These are phyloP conservation scores for Wasmannia auropunctata DNA, from an alignment of 1,140 invertebrate species.

Conservation along the genomic window DNA sequence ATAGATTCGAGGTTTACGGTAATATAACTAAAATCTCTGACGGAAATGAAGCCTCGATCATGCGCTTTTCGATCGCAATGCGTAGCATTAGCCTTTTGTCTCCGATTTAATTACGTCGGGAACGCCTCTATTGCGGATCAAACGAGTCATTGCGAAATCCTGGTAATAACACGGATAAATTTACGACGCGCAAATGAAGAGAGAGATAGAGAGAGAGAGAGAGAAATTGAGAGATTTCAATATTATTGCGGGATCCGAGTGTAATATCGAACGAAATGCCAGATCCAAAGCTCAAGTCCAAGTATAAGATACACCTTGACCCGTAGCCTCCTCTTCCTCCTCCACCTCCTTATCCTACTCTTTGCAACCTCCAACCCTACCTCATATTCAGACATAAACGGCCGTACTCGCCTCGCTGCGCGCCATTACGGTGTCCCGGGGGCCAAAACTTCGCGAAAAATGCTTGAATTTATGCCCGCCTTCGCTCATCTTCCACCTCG, in stretches of 20 bases:
- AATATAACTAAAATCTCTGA: background rate
- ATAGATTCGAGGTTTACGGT: background rate
- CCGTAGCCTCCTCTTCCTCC: background rate
- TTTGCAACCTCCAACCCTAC: conserved; percentile 48
- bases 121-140: conserved; percentile 14
- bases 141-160: background rate
- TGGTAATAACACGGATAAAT: conserved; percentile 39
- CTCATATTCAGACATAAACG: conserved; percentile 73
- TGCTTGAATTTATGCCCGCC: conserved; percentile 76
- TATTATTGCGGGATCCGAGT: conserved; percentile 41
- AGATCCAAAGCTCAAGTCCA: conserved; percentile 13
- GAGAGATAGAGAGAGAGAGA: background rate
- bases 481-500: conserved; percentile 53
- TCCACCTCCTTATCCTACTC: background rate
- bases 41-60: background rate
- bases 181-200: background rate
- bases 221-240: conserved; percentile 34
- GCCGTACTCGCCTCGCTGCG: conserved; percentile 67
- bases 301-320: conserved; percentile 58
- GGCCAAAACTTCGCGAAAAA: conserved; percentile 77
- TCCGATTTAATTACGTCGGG: conserved; percentile 23
- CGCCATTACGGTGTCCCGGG: conserved; percentile 75
- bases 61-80: conserved; percentile 10
- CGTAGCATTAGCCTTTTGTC: conserved; percentile 24
- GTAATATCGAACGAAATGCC: conserved; percentile 57